These are phyloP conservation scores for Thermophis baileyi DNA, from an alignment of 2,113 vertebrate genomes.

Conservation along the genomic window DNA sequence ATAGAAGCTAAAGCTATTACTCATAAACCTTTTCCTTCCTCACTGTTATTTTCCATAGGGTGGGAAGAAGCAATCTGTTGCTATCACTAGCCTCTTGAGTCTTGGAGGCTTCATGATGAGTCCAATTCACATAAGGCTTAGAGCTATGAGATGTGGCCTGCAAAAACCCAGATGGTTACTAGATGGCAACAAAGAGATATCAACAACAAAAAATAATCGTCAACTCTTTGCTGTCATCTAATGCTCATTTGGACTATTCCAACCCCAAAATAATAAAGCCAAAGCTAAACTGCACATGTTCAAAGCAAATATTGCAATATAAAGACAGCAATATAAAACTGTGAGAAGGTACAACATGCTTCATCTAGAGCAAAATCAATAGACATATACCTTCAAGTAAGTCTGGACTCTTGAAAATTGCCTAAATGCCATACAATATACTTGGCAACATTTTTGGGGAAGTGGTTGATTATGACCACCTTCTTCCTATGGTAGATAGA, in stretches of 20 bases:
- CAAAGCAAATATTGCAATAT: too few relatives aligned
- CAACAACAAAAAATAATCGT: background rate
- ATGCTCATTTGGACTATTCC: background rate
- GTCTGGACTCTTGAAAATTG: background rate
- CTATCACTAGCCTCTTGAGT: background rate
- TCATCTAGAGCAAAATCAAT: background rate
- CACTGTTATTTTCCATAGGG: background rate
- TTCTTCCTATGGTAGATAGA: background rate
- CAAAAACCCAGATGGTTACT: background rate
- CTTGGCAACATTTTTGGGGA: background rate
- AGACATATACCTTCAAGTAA: background rate
- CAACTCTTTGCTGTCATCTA: background rate
- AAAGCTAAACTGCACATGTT: background rate
- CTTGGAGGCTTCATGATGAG: background rate
- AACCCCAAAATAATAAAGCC: background rate
- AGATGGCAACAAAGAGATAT: background rate
- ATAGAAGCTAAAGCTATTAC: background rate
- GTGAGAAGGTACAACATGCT: background rate
- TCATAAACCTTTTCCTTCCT: background rate
- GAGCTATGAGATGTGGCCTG: background rate
- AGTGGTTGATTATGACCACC: background rate
- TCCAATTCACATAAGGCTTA: background rate
- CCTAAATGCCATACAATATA: background rate
- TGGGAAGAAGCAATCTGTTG: background rate
- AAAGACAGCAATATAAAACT: background rate